phyloP scores from a whole-genome alignment of 2,113 vertebrate species.

The Sisor rabdophorus region DNA sequence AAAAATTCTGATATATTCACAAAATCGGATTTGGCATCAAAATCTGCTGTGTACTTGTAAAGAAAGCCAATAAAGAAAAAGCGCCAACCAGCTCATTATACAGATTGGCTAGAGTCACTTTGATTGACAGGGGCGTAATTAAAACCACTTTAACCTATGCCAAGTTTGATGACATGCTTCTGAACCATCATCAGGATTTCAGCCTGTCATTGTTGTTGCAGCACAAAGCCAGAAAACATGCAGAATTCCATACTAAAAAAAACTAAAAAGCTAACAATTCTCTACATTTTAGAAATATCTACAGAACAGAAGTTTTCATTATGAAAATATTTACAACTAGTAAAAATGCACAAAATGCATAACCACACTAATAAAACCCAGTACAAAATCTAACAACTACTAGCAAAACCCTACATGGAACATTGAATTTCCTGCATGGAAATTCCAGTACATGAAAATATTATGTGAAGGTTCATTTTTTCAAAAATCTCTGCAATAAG shows the following conservation, averaged over 20 bases:
- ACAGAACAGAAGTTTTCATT: background rate
- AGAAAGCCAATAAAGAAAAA: no score
- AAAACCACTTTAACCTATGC: background rate
- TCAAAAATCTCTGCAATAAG: constrained; percentile 5
- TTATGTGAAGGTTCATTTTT: background rate
- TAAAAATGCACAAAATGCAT: background rate
- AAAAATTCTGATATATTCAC: no score
- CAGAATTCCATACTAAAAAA: background rate
- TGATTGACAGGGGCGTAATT: background rate
- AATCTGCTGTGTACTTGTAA: no score
- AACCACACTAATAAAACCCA: background rate
- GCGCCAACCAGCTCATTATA: no score
- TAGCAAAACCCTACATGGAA: background rate
- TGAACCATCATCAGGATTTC: background rate
- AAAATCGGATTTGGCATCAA: no score
- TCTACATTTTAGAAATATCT: no score
- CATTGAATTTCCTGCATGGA: no score
- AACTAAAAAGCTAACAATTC: background rate
- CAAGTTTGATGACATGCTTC: background rate
- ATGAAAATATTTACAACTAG: background rate
- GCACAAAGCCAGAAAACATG: background rate
- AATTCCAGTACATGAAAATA: background rate
- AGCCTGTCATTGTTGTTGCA: background rate
- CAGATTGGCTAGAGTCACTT: background rate
- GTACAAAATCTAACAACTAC: background rate